Conservation (phyloP, 2,888 invertebrate species). For the Trissolcus japonicus region DNA sequence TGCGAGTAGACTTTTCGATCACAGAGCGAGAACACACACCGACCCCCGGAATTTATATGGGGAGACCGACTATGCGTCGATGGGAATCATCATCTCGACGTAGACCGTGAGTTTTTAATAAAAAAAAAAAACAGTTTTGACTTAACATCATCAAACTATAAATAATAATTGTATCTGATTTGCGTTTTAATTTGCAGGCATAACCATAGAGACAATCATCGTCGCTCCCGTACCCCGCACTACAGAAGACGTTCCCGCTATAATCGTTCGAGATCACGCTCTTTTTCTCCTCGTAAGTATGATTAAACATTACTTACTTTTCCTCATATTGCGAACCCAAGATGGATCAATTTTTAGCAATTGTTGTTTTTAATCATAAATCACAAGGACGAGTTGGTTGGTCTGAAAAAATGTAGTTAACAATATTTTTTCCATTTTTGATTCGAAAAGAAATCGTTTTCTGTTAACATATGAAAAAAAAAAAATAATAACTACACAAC, state of each 20-base stretch:
- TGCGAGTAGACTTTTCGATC: conserved; percentile 96
- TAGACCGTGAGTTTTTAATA: conserved; percentile 75
- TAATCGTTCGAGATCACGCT: conserved; percentile 85
- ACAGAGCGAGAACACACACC: conserved; percentile 97
- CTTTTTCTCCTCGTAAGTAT: conserved; percentile 89
- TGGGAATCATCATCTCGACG: conserved; percentile 70
- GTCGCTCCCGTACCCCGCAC: conserved; percentile 86
- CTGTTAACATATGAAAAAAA: too few species aligned
- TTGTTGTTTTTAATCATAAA: background rate
- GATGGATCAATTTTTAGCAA: background rate
- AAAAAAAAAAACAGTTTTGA: background rate
- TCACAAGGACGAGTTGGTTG: background rate
- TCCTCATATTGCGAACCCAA: too few species aligned
- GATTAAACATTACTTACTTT: background rate
- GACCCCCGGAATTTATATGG: conserved; percentile 98
- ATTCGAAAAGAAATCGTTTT: too few species aligned
- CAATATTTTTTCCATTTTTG: too few species aligned
- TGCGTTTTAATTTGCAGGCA: conserved; percentile 68
- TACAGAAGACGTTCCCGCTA: conserved; percentile 82
- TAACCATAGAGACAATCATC: conserved; percentile 78
- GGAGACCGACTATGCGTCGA: conserved; percentile 85
- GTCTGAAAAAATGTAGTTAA: too few species aligned
- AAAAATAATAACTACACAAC: too few species aligned
- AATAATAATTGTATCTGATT: background rate
- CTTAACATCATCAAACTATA: background rate